phyloP scores from a whole-genome alignment of 1,140 invertebrate genomes.

The Drosophila sproati region DNA sequence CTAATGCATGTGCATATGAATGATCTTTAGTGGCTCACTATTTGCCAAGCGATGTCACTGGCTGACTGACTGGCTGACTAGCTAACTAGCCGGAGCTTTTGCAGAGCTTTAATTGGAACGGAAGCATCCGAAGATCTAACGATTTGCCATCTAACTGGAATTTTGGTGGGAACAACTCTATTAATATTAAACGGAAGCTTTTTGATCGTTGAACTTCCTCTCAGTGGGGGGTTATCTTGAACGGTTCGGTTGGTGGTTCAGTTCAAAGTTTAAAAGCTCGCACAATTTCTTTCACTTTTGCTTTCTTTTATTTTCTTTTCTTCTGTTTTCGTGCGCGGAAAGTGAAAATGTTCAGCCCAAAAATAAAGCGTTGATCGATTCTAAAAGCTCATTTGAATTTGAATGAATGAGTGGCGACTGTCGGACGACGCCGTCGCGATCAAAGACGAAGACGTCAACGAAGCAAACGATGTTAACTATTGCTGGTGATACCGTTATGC shows the following conservation, averaged over 20 bases:
- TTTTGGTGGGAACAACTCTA: conserved; percentile 2
- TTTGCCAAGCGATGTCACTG: conserved; percentile 22
- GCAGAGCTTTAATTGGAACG: conserved; percentile 8
- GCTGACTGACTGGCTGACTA: too few species aligned
- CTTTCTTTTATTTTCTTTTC: conserved; percentile 23
- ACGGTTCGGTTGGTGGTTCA: conserved; percentile 11
- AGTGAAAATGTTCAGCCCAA: conserved; percentile 61
- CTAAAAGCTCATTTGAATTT: conserved; percentile 57
- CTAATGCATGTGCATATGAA: conserved; percentile 17
- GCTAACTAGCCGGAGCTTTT: conserved; percentile 10
- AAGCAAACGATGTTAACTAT: conserved; percentile 11
- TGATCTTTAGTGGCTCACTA: conserved; percentile 21
- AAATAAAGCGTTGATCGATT: conserved; percentile 25
- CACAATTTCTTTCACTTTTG: conserved; percentile 67
- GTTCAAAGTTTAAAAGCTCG: conserved; percentile 27
- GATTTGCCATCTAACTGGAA: neutral
- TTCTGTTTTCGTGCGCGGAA: conserved; percentile 39
- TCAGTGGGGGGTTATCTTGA: neutral
- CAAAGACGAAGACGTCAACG: conserved; percentile 6
- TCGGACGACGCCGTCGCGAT: neutral
- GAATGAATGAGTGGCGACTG: conserved; percentile 25
- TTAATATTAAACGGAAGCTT: conserved; percentile 16
- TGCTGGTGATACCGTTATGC: conserved; percentile 29
- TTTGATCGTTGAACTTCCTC: conserved; percentile 12
- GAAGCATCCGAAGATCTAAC: too few species aligned